Evolutionary conservation across 1,140 invertebrate species (phyloP), one percentile per base, ranked within the genome.

Genomic region (Doryteuthis pealeii): DNA sequence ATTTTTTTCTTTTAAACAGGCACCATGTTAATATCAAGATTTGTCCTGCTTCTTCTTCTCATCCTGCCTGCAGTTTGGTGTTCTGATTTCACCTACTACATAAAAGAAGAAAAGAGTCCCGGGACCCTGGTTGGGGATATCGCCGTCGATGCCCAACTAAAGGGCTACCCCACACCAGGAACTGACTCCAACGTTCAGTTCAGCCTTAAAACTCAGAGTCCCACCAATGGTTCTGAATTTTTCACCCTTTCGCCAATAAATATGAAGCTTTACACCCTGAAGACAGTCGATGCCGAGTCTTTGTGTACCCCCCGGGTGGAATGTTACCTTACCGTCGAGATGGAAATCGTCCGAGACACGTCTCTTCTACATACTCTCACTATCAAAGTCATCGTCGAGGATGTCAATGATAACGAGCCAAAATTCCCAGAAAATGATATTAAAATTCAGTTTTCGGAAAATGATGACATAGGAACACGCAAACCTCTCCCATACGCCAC

Each of bases 391-490:
- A 76, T 79, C 2, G 70, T 88, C 10, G 73, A 83, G 0, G 96
- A 98, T 86, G 94, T 94, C 12, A 99, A 98, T 87, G 97, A 98
- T 90, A 98, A 98, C 86, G 91, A 94, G 2, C 96, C 96, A 0
- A 88, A 91, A 14, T 98, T 98, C 87, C 82, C 83, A 3, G 75
- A 76, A 1, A 73, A 77, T 14, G 70, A 74, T 32, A 73, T 82
- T 1, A 75, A 74, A 12, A 71, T 86, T 8, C 75, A 70, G 30
- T 82, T 86, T 12, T 75, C 82, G 8, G 87, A 93, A 92, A 80
- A 81, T 14, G 80, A 81, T 12, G 74, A 77, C 26, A 77, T 84
- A 0, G 79, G 77, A 0, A 89, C 92, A 33, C 94, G 95, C 87
- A 92, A 94, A 0, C 89, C 45, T 93, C 95, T 84, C 62, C 84